phyloP scores from a whole-genome alignment of 1,140 invertebrate genomes.

The Ridgeia piscesae region DNA sequence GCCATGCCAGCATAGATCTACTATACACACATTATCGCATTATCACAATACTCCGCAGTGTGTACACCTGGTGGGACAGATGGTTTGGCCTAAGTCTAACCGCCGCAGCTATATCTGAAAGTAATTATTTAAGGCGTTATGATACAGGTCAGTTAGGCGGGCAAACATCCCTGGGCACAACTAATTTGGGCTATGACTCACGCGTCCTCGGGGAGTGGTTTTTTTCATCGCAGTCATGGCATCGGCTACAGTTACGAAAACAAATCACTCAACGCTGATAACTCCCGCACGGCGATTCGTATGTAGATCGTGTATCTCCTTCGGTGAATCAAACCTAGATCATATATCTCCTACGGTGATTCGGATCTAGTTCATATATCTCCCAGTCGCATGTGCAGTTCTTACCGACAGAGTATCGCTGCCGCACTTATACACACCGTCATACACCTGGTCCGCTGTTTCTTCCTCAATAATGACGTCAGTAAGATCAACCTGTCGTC shows the following conservation, averaged over 20 bases:
- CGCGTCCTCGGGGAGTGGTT: neutral
- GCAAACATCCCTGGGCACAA: neutral
- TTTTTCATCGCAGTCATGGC: too few species aligned
- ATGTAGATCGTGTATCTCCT: too few species aligned
- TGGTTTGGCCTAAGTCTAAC: neutral
- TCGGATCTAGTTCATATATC: neutral
- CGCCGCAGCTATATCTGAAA: neutral
- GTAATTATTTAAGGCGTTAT: neutral
- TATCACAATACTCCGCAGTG: neutral
- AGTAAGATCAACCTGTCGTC: neutral
- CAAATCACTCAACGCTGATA: neutral
- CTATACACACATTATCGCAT: neutral
- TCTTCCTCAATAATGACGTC: neutral
- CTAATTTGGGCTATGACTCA: neutral
- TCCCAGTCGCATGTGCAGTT: neutral
- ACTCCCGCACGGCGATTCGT: neutral
- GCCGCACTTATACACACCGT: neutral
- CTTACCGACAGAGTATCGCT: neutral
- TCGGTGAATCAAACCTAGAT: neutral
- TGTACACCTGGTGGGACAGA: neutral
- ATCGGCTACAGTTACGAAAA: neutral
- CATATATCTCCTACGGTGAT: neutral
- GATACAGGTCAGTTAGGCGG: neutral
- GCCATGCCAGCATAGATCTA: neutral
- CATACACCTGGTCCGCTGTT: neutral